Conservation (phyloP, 1,140 invertebrate genomes). For the Kradibia gibbosae region DNA sequence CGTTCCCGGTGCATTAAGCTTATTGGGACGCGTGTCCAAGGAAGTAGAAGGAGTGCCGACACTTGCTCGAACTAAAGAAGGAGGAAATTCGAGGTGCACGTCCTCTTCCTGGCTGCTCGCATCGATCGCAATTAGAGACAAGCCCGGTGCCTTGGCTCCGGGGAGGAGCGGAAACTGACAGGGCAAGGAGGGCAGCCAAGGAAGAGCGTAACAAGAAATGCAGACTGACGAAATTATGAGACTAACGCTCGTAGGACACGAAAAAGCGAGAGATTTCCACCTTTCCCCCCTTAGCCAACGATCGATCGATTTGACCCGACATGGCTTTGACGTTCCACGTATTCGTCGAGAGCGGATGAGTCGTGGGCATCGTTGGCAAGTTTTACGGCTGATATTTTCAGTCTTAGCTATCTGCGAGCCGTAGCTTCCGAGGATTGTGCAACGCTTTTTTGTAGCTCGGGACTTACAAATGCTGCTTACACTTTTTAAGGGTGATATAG, state of each 20-base stretch:
- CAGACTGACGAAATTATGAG: neutral
- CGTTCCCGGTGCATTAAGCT: neutral
- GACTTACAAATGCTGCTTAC: neutral
- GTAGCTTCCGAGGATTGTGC: neutral
- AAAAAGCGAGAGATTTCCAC: too few species aligned
- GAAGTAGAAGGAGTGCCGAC: neutral
- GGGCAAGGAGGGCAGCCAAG: neutral
- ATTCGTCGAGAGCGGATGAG: neutral
- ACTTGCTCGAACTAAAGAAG: neutral
- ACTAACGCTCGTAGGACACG: neutral
- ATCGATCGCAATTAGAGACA: constrained; percentile 42
- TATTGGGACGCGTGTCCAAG: neutral
- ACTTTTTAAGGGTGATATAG: neutral
- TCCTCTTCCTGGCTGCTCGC: neutral
- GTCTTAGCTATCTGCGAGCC: neutral
- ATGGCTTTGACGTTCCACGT: constrained; percentile 15
- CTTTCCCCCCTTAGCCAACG: neutral
- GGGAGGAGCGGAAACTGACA: neutral
- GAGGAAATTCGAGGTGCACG: constrained; percentile 1
- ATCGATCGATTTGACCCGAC: constrained; percentile 15
- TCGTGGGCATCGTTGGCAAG: neutral
- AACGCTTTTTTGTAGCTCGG: neutral
- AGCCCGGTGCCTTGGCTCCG: too few species aligned
- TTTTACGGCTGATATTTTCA: constrained; percentile 19
- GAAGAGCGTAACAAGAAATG: neutral